A percentile compares a stretch with the other conserved stretches of the same genome.
Evolutionary conservation across 2,888 invertebrate genomes (phyloP).

Genomic region (Beris chalybata): DNA sequence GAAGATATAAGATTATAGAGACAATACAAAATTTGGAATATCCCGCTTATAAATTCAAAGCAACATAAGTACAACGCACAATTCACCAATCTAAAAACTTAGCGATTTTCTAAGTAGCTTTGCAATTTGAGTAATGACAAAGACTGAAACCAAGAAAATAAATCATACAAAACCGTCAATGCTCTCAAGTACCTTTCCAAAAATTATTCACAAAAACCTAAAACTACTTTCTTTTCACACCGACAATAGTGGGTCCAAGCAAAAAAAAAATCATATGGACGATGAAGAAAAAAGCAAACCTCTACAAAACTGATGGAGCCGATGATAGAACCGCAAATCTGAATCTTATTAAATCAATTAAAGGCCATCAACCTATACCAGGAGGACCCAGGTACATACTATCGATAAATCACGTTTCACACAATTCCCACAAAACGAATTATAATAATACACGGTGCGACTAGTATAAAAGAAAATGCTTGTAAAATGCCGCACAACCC

Average conservation of each 20-base stretch:
- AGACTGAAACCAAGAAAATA: no score
- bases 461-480: not conserved
- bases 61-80: no score
- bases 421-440: constrained; percentile 26
- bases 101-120: no score
- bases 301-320: constrained; percentile 10
- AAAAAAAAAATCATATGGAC: constrained; percentile 13
- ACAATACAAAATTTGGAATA: no score
- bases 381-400: not conserved
- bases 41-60: no score
- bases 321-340: constrained; percentile 27
- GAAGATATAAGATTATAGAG: no score
- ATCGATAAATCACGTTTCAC: constrained; percentile 30
- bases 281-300: not conserved
- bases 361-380: constrained; percentile 22
- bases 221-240: constrained; percentile 25
- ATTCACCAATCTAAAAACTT: no score
- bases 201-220: not conserved
- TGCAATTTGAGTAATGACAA: no score
- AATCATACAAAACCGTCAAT: no score
- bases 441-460: constrained; percentile 16
- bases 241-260: constrained; percentile 19
- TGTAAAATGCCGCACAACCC: constrained; percentile 8
- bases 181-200: no score
- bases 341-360: constrained; percentile 31